Base-by-base conservation (phyloP, 2,113 vertebrate genomes). In the Holacanthus passer region DNA sequence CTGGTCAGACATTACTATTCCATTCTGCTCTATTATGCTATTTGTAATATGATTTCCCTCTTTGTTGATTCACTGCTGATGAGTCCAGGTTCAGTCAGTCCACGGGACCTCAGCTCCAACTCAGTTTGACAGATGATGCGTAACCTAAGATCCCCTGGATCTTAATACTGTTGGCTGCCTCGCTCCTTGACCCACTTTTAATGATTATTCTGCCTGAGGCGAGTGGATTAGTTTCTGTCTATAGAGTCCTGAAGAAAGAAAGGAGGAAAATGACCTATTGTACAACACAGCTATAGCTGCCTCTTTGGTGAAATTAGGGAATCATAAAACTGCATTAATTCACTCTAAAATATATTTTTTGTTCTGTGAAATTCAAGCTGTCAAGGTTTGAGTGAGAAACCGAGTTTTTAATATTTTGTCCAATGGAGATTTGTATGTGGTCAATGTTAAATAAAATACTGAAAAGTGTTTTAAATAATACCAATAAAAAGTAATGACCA, bases 121-220 rank as follows among this genome's bases (percentile, higher is more conserved):
- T 89, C 70, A 16, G 48, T 70, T 81, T 88, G 89, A 87, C 92
- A 84, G 83, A 87, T 84, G 87, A 92, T 77, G 84, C 56, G 77
- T 83, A 73, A 87, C 89, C 82, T 80, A 20, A 84, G 86, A 82
- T 91, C 68, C 59, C 72, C 79, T 62, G 79, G 77, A 88, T 93
- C 79, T 83, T 93, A 87, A 90, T 89, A 74, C 72, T 52, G 64
- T 73, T 59, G 83, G 78, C 88, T 84, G 84, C 55, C 37, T 71
- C 27, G 62, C 72, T 90, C 74, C 82, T 84, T 90, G 90, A 90
- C 92, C 92, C 81, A 89, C 78, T 93, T 94, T 87, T 89, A 88
- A 89, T 90, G 88, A 91, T 91, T 86, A 87, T 86, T 83, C 87
- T 68, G 83, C 76, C 82, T 1, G 64, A 79, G 77, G 78, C 73